Evolutionary conservation across 2,797 vertebrate genomes (phyloP), one percentile per base, ranked within the genome.

Genomic region (Notolabrus celidotus): DNA sequence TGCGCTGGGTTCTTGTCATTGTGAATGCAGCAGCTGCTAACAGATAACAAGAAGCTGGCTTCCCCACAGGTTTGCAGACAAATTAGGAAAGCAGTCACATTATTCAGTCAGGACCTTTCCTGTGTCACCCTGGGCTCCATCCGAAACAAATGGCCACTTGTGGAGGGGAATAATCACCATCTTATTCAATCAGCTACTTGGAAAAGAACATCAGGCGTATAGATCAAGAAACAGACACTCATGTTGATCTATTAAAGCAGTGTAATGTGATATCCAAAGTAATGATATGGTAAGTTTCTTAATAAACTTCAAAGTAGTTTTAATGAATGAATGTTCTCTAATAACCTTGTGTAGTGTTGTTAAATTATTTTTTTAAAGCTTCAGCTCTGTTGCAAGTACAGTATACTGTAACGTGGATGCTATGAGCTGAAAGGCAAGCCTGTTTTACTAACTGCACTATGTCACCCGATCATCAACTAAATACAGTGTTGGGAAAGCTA

Each of bases 11-110:
- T 77, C 75, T 74, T 81, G 84, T 84, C 82, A 69, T 80, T 82
- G 29, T 68, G 54, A 77, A 72, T 47, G 54, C 58, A 84, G 62
- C 81, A 88, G 71, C 80, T 87, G 83, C 71, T 71, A 72, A 74
- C 67, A 52, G 65, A 80, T 82, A 87, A 80, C 80, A 85, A 78
- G 81, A 81, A 41, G 47, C 78, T 77, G 70, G 55, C 68, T 75
- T 54, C 62, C 58, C 76, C 1, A 23, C 63, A 83, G 75, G 46
- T 80, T 56, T 68, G 65, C 31, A 77, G 74, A 86, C 79, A 77
- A 78, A 89, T 86, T 80, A 84, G 66, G 66, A 63, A 80, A 60
- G 14, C 49, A 63, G 67, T 74, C 67, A 53, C 70, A 74, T 83
- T 63, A 82, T 81, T 73, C 63, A 61, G 74, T 62, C 68, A 29